These are phyloP conservation scores for Adineta ricciae DNA, from an alignment of 2,888 invertebrate species.

Conservation along the genomic window DNA sequence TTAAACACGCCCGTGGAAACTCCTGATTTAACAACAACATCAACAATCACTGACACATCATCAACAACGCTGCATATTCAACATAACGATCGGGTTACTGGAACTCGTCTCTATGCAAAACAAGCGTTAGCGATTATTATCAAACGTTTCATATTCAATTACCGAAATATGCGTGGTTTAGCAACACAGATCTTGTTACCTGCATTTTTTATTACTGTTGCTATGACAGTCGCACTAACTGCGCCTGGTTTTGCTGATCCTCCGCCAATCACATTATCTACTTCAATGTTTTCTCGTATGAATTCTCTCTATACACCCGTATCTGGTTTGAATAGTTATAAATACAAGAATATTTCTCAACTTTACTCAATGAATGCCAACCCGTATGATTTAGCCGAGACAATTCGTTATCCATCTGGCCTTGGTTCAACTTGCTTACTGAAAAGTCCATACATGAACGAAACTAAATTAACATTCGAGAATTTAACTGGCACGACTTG, in stretches of 20 bases:
- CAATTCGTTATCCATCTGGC: constrained; percentile 43
- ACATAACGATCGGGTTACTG: constrained; percentile 36
- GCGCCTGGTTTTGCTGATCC: constrained; percentile 45
- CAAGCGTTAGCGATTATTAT: constrained; percentile 51
- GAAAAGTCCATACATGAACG: constrained; percentile 43
- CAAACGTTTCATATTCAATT: constrained; percentile 51
- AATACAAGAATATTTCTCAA: neutral
- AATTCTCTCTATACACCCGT: constrained; percentile 24
- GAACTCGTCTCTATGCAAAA: constrained; percentile 45
- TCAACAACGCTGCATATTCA: neutral
- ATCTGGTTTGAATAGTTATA: neutral
- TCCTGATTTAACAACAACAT: neutral
- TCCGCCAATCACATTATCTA: constrained; percentile 39
- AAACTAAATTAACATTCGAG: constrained; percentile 40
- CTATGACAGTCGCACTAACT: constrained; percentile 49
- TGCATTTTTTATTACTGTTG: constrained; percentile 48
- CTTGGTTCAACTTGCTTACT: constrained; percentile 51
- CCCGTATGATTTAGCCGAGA: constrained; percentile 41
- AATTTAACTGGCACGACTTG: constrained; percentile 32
- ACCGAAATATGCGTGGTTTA: constrained; percentile 52
- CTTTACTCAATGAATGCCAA: constrained; percentile 38
- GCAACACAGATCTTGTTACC: constrained; percentile 50
- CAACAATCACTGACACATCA: neutral
- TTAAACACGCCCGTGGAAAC: neutral
- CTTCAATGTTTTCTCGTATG: constrained; percentile 35